Percentiles rank a stretch among this genome's conserved stretches.
phyloP scores from a whole-genome alignment of 2,888 invertebrate genomes.

The Callyntrura guangdongensis region DNA sequence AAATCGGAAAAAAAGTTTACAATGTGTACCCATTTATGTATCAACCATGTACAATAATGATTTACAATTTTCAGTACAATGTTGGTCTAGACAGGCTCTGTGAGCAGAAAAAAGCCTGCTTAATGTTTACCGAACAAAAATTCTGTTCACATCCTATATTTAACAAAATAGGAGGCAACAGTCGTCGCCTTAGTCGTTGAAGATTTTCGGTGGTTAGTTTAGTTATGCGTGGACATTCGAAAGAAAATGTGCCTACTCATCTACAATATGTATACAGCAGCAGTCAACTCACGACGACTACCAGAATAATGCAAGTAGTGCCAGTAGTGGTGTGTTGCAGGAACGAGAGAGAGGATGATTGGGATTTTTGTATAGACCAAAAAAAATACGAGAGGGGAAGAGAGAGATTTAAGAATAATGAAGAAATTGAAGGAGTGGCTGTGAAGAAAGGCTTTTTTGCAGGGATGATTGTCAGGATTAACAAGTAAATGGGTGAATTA shows the following conservation, averaged over 20 bases:
- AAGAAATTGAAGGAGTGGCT: conserved; percentile 72
- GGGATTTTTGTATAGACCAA: neutral
- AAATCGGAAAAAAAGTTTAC: conserved; percentile 35
- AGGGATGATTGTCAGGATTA: neutral
- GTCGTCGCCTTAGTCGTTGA: neutral
- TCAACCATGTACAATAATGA: conserved; percentile 2
- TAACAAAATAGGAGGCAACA: conserved; percentile 42
- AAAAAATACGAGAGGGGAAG: no score
- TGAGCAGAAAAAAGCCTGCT: conserved; percentile 23
- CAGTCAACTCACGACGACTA: conserved; percentile 57
- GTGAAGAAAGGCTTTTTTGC: conserved; percentile 50
- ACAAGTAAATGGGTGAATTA: conserved; percentile 55
- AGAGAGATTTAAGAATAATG: conserved; percentile 25
- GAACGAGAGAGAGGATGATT: neutral
- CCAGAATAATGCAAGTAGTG: neutral
- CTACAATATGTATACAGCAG: conserved; percentile 50
- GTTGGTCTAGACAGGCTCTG: neutral
- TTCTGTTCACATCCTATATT: conserved; percentile 18
- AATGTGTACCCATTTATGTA: conserved; percentile 1
- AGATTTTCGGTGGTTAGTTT: neutral
- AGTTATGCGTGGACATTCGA: conserved; percentile 57
- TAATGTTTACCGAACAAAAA: conserved; percentile 35
- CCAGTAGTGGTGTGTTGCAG: neutral
- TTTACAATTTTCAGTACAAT: neutral
- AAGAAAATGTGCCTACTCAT: conserved; percentile 72